Evolutionary conservation across 1,140 invertebrate species (phyloP).

Genomic region (Drosophila ficusphila): DNA sequence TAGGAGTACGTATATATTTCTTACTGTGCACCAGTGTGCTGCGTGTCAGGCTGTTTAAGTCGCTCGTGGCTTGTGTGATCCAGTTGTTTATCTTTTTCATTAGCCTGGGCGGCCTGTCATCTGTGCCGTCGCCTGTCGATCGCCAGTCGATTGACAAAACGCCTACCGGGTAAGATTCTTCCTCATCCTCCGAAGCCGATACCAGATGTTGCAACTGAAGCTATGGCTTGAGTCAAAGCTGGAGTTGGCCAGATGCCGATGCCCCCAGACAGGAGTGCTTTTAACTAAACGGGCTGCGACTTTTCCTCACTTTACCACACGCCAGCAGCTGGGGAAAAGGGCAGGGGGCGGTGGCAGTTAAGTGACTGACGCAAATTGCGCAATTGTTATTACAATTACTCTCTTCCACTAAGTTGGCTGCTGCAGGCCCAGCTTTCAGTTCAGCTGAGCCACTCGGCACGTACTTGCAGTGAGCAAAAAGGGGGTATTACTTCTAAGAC

Average conservation of each 20-base stretch:
- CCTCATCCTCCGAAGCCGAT: conserved; percentile 13
- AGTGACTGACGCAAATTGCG: conserved; percentile 80
- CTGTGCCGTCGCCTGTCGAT: conserved; percentile 77
- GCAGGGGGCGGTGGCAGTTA: conserved; percentile 37
- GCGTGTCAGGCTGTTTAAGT: conserved; percentile 30
- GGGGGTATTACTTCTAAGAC: not conserved
- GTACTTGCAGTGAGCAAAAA: conserved; percentile 41
- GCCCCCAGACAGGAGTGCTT: conserved; percentile 6
- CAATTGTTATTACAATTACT: conserved; percentile 82
- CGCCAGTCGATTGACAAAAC: conserved; percentile 74
- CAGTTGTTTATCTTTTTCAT: conserved; percentile 82
- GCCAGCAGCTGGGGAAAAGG: conserved; percentile 33
- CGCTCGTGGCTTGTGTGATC: conserved; percentile 53
- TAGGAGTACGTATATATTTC: not conserved
- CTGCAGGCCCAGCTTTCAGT: conserved; percentile 22
- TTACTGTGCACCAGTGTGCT: conserved; percentile 13
- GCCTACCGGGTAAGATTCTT: conserved; percentile 53
- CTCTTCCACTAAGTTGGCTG: conserved; percentile 59
- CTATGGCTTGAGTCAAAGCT: not conserved
- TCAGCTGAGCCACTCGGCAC: conserved; percentile 33
- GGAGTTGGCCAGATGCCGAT: conserved; percentile 15
- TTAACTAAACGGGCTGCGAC: conserved; percentile 63
- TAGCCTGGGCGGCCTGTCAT: conserved; percentile 79
- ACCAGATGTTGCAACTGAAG: conserved; percentile 11
- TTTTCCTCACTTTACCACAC: conserved; percentile 68